A percentile compares a stretch with the other conserved stretches of the same genome.
These are phyloP conservation scores for Ahaetulla prasina DNA, from an alignment of 2,113 vertebrate genomes.

Conservation along the genomic window DNA sequence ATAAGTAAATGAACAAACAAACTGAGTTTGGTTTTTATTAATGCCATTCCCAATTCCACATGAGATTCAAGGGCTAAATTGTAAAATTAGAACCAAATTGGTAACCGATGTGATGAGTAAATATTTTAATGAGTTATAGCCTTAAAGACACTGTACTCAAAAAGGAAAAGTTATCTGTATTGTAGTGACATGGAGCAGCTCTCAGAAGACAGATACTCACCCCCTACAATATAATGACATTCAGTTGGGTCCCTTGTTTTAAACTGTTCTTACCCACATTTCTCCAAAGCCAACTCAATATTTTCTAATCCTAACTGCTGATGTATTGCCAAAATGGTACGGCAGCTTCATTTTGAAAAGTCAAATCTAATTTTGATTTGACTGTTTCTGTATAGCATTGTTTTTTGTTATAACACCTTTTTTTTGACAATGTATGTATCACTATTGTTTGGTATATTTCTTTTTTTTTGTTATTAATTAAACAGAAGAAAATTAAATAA, in stretches of 20 bases:
- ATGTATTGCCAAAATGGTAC: not conserved
- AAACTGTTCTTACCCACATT: not conserved
- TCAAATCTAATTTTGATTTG: not conserved
- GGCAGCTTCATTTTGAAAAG: not conserved
- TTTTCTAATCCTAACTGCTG: too few species aligned
- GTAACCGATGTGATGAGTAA: not conserved
- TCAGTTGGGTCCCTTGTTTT: not conserved
- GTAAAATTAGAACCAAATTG: not conserved
- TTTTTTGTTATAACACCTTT: too few species aligned
- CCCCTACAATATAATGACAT: not conserved
- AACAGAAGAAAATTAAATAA: too few species aligned
- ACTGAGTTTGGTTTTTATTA: not conserved
- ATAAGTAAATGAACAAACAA: not conserved
- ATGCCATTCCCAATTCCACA: not conserved
- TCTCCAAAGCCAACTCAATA: not conserved
- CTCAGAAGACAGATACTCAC: not conserved
- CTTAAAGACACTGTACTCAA: not conserved
- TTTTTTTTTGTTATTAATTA: not conserved
- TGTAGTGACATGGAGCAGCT: not conserved
- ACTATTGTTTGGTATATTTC: not conserved
- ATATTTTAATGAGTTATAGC: not conserved
- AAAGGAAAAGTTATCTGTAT: not conserved
- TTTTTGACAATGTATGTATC: too few species aligned
- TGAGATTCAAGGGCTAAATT: not conserved
- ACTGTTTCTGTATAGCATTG: not conserved